These are phyloP conservation scores for Suricata suricatta DNA, from an alignment of 2,113 vertebrate species.

Conservation along the genomic window DNA sequence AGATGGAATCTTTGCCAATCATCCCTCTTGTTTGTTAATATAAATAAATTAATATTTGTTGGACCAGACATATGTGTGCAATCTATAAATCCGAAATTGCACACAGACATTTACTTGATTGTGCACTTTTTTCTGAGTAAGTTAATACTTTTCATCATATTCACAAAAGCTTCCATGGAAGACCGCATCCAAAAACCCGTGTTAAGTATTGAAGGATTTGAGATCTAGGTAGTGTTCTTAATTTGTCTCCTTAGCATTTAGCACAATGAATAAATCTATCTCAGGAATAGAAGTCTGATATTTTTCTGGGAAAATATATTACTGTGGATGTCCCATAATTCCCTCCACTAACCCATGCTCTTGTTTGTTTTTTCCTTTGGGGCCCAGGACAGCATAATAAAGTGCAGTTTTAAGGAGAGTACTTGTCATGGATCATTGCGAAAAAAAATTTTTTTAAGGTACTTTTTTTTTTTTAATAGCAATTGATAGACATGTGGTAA, in stretches of 20 bases:
- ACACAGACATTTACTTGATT: not conserved
- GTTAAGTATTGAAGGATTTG: not conserved
- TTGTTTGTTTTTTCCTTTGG: not conserved
- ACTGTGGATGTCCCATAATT: not conserved
- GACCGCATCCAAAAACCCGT: not conserved
- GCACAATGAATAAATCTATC: not conserved
- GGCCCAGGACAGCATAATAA: conserved; percentile 3
- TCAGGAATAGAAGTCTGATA: not conserved
- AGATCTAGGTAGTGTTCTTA: not conserved
- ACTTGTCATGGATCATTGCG: not conserved
- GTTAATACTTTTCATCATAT: not conserved
- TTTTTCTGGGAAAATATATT: conserved; percentile 25
- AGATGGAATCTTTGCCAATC: not conserved
- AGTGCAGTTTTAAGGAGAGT: not conserved
- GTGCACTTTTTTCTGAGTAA: not conserved
- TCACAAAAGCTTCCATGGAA: not conserved
- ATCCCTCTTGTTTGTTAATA: not conserved
- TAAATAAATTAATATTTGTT: not conserved
- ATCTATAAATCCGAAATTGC: not conserved
- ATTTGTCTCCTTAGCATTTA: not conserved
- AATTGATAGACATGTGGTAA: not conserved
- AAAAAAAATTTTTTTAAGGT: not conserved
- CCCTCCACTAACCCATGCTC: not conserved
- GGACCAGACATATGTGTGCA: not conserved
- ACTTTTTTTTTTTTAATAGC: not conserved